phyloP scores from a whole-genome alignment of 1,140 invertebrate species.

The Temnothorax curvispinosus region DNA sequence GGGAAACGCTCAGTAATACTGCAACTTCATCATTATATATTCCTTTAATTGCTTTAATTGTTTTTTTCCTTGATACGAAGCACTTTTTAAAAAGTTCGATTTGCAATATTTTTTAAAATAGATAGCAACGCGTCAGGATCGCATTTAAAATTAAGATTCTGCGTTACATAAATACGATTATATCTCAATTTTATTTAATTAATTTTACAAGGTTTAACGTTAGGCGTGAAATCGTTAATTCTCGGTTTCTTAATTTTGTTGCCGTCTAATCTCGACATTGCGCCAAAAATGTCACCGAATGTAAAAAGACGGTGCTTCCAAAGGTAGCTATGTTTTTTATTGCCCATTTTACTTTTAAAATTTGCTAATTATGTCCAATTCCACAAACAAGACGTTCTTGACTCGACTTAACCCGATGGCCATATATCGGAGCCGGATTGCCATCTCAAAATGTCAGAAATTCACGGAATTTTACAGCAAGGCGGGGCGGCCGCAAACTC shows the following conservation, averaged over 20 bases:
- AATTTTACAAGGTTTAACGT: not conserved
- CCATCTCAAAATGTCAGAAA: not conserved
- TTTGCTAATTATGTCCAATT: not conserved
- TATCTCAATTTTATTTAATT: not conserved
- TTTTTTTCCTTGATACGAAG: not conserved
- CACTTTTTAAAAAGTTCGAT: not conserved
- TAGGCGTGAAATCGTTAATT: not conserved
- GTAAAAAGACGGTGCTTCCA: not conserved
- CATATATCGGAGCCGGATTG: not conserved
- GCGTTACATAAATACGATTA: not conserved
- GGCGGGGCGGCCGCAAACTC: slow-evolving; percentile 3
- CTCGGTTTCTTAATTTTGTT: not conserved
- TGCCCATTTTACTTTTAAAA: not conserved
- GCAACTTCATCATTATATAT: not conserved
- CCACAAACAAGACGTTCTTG: not conserved
- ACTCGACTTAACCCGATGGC: not conserved
- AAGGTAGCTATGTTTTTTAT: not conserved
- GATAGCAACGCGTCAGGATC: not conserved
- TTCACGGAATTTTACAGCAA: not conserved
- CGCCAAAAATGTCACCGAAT: not conserved
- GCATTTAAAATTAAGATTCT: not conserved
- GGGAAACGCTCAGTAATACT: slow-evolving; percentile 33
- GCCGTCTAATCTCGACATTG: not conserved
- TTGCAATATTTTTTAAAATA: not conserved
- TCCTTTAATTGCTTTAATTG: not conserved